Evolutionary conservation across 2,888 invertebrate genomes (phyloP).

Genomic region (Myopa testacea): DNA sequence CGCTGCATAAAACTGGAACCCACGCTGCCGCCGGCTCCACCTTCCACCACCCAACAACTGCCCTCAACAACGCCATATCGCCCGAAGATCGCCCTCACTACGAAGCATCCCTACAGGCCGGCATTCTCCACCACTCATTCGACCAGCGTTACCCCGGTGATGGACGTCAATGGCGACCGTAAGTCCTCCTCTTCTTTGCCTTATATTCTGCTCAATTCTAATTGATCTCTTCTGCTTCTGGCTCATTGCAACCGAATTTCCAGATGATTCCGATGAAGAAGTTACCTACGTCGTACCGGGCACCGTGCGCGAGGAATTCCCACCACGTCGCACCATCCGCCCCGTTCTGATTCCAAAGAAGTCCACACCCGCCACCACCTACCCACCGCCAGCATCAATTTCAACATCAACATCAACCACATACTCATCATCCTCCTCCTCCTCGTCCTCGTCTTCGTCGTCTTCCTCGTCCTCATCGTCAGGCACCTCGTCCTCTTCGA

Average conservation of each 20-base stretch:
- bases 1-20: slow-evolving; percentile 77
- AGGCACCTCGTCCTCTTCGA: slow-evolving; percentile 50
- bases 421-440: slow-evolving; percentile 25
- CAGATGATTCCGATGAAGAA: slow-evolving; percentile 65
- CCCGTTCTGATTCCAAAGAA: slow-evolving; percentile 62
- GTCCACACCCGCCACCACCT: slow-evolving; percentile 64
- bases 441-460: slow-evolving; percentile 45
- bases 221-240: background rate
- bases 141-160: slow-evolving; percentile 56
- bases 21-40: slow-evolving; percentile 57
- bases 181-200: slow-evolving; percentile 40
- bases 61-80: slow-evolving; percentile 52
- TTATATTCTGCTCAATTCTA: background rate
- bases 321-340: slow-evolving; percentile 65
- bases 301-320: slow-evolving; percentile 69
- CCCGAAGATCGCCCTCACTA: slow-evolving; percentile 65
- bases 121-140: slow-evolving; percentile 51
- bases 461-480: slow-evolving; percentile 47
- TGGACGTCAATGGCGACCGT: slow-evolving; percentile 64
- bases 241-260: background rate
- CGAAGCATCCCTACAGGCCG: slow-evolving; percentile 61
- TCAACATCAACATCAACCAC: slow-evolving; percentile 48
- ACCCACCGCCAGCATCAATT: slow-evolving; percentile 67
- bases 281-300: slow-evolving; percentile 66
- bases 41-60: slow-evolving; percentile 59